Evolutionary conservation across 2,113 vertebrate genomes (phyloP).

Genomic region (Struthidea cinerea): DNA sequence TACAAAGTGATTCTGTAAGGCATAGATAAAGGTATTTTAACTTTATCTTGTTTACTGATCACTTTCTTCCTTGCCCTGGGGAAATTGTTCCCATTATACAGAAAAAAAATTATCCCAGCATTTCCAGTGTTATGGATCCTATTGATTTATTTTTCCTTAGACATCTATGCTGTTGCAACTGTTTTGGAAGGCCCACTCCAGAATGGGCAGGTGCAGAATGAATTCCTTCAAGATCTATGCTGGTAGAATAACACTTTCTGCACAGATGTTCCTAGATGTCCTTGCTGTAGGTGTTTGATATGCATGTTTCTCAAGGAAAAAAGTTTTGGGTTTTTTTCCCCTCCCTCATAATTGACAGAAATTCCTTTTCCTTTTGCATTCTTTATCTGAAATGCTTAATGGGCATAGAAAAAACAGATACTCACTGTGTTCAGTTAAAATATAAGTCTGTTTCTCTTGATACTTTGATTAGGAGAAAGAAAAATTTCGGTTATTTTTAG

Average conservation of each 20-base stretch:
- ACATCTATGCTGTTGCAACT: neutral
- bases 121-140: neutral
- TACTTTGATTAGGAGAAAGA: neutral
- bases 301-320: neutral
- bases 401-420: neutral
- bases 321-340: accelerated
- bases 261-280: neutral
- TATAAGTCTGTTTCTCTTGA: neutral
- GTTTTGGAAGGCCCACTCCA: neutral
- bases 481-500: neutral
- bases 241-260: neutral
- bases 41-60: neutral
- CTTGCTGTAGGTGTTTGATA: neutral
- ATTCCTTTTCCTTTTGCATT: neutral
- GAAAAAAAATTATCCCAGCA: neutral
- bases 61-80: no score
- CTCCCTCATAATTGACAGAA: neutral
- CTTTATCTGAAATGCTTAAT: neutral
- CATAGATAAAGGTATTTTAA: neutral
- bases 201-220: neutral
- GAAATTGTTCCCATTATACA: neutral
- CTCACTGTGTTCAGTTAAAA: neutral
- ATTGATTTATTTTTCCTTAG: neutral
- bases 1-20: neutral
- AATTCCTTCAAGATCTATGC: neutral